phyloP scores from a whole-genome alignment of 1,140 invertebrate genomes.

The Diabrotica virgifera region DNA sequence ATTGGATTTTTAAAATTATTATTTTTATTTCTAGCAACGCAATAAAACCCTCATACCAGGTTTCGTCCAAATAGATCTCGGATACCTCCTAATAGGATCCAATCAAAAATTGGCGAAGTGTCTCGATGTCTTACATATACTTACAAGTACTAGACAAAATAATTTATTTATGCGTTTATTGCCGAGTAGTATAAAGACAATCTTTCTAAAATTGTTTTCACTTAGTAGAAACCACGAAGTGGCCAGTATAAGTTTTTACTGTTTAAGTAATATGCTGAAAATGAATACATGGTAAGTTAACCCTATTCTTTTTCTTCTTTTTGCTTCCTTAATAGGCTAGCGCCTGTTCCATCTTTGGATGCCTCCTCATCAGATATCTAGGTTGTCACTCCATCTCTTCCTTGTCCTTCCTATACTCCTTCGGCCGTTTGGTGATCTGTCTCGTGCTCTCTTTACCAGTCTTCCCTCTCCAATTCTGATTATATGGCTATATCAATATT shows the following conservation, averaged over 20 bases:
- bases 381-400: too few relatives aligned
- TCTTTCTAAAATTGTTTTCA: background rate
- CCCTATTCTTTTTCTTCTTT: too few relatives aligned
- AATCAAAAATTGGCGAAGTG: slow-evolving; percentile 8
- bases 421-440: too few relatives aligned
- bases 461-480: too few relatives aligned
- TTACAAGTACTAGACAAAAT: background rate
- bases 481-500: too few relatives aligned
- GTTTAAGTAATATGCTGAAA: slow-evolving; percentile 15
- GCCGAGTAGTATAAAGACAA: background rate
- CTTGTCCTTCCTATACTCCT: too few relatives aligned
- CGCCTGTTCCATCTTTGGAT: too few relatives aligned
- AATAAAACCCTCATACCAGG: slow-evolving; percentile 5
- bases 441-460: too few relatives aligned
- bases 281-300: background rate
- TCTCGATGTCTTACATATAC: slow-evolving; percentile 8
- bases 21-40: slow-evolving; percentile 15
- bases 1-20: background rate
- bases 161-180: slow-evolving; percentile 6
- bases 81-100: background rate
- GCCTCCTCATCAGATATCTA: too few relatives aligned
- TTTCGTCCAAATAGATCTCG: background rate
- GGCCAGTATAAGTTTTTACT: background rate
- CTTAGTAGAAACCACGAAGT: background rate
- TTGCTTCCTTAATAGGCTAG: too few relatives aligned